Evolutionary conservation across 2,113 vertebrate genomes (phyloP).

Genomic region (Barnardius zonarius): DNA sequence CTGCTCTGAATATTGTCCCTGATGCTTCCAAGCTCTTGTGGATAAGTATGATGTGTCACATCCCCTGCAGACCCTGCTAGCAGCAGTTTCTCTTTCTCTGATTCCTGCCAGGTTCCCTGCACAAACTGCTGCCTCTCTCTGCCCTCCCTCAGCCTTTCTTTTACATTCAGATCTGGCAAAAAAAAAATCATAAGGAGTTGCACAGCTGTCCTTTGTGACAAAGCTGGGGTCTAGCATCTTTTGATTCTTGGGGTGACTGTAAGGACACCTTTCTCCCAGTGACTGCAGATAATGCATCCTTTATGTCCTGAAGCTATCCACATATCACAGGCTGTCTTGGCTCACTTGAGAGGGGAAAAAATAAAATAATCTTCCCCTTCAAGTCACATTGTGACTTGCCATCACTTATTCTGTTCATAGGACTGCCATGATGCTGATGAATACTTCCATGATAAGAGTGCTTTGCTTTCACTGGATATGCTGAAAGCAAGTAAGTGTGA

Average conservation of each 20-base stretch:
- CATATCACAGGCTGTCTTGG: background rate
- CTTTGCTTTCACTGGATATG: background rate
- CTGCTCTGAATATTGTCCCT: background rate
- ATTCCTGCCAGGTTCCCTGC: background rate
- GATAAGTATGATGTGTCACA: background rate
- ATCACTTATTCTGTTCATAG: background rate
- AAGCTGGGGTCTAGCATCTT: background rate
- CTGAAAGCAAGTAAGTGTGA: rapidly evolving
- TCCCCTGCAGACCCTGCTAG: background rate
- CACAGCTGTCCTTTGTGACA: background rate
- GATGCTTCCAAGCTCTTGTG: background rate
- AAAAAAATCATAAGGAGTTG: background rate
- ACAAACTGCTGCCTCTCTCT: background rate
- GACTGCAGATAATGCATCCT: background rate
- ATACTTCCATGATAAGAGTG: background rate
- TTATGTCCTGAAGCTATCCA: background rate
- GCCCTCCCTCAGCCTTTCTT: background rate
- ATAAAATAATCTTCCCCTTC: background rate
- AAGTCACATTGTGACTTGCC: background rate
- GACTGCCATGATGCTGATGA: background rate
- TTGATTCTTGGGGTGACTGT: background rate
- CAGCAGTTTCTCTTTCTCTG: background rate
- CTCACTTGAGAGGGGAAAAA: background rate
- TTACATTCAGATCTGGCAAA: background rate
- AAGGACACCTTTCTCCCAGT: background rate